Evolutionary conservation across 2,113 vertebrate genomes (phyloP).

Genomic region (Nestor notabilis): DNA sequence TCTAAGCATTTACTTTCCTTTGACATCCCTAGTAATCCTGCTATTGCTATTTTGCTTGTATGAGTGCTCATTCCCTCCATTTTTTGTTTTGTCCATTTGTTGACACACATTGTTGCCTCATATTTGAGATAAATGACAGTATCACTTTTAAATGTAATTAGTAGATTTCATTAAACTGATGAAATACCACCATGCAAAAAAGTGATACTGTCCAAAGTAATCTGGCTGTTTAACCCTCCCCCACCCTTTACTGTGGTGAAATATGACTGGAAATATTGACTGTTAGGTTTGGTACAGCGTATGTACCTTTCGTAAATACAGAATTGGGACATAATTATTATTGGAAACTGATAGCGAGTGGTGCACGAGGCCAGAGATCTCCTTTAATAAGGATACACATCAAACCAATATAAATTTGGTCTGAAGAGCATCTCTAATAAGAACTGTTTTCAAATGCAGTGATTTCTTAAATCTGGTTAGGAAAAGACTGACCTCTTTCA

Average conservation of each 20-base stretch:
- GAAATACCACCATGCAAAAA: constrained; percentile 33
- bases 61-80: constrained; percentile 63
- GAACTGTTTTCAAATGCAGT: not conserved
- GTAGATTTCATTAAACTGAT: not conserved
- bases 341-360: not conserved
- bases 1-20: constrained; percentile 77
- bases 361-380: not conserved
- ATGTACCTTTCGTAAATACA: not conserved
- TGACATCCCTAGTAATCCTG: constrained; percentile 78
- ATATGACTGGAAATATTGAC: not conserved
- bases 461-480: not conserved
- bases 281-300: not conserved
- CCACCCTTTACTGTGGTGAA: constrained; percentile 77
- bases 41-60: constrained; percentile 82
- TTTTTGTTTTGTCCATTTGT: constrained; percentile 72
- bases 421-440: not conserved
- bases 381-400: not conserved
- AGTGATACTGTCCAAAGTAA: constrained; percentile 75
- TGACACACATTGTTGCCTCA: constrained; percentile 59
- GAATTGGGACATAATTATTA: not conserved
- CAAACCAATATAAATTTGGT: not conserved
- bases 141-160: constrained; percentile 64
- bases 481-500: not conserved
- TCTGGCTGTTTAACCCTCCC: constrained; percentile 4
- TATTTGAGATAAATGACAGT: constrained; percentile 69